Base-by-base conservation (phyloP, 2,888 invertebrate genomes). In the Cataglyphis albicans region DNA sequence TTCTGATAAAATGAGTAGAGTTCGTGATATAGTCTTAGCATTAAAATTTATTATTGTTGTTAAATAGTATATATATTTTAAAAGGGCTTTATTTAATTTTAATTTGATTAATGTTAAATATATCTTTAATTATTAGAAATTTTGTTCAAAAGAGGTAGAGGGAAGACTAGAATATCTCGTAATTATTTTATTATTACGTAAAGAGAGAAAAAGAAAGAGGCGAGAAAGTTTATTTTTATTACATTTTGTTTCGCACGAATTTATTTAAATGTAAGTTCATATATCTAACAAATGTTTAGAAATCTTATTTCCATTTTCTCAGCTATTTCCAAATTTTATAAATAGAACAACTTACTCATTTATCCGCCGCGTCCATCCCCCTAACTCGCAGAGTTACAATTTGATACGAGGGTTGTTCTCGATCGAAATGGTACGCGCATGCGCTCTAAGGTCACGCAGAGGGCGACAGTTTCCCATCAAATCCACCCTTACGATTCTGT, bases 371-470 rank as follows among this genome's bases (percentile, higher is more conserved):
- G 25, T 63, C 52, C 52, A 48, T 25, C 63, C 83, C 41, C 65
- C 64, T 59, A 73, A 64, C 55, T 88, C 32, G 32, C 63, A 48
- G 29, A 59, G 64, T 64, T 64, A 78, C 68, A 59, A 81, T 83
- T 84, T 44, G 67, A 80, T 61, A 68, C 72, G 64, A 80, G 65
- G 84, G 83, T 78, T 85, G 87, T 80, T 91, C 86, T 83, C 91
- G 93, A 93, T 92, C 92, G 92, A 93, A 93, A 88, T 80, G 73
- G 80, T 86, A 82, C 87, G 93, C 94, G 94, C 94, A 94, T 94
- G 94, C 94, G 94, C 92, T 88, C 85, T 93, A 38, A 15, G 87
- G 32, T 73, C 63, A 55, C 38, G 57, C 87, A 92, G 91, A 90
- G 87, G 92, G 90, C 92, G 88, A 59, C 80, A 87, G 75, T 44